These are phyloP conservation scores for Arvicanthis niloticus DNA, from an alignment of 2,113 vertebrate genomes.

Conservation along the genomic window DNA sequence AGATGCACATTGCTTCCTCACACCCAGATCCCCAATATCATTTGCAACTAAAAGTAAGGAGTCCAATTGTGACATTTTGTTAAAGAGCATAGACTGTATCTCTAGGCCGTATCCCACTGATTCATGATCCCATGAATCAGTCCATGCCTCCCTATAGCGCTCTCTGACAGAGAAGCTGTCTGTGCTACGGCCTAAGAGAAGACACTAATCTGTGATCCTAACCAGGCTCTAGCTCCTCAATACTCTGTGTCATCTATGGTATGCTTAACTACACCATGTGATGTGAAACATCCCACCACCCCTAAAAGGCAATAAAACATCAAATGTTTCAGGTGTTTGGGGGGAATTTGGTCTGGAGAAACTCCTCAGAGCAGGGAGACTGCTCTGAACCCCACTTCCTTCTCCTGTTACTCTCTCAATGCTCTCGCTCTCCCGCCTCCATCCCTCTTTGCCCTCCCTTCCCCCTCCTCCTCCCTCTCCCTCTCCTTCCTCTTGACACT, in stretches of 20 bases:
- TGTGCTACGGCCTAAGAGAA: neutral
- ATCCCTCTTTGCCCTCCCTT: too few species aligned
- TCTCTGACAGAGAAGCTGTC: neutral
- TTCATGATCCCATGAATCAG: neutral
- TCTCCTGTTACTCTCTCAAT: too few species aligned
- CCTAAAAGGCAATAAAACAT: neutral
- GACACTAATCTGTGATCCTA: neutral
- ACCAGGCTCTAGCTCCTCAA: neutral
- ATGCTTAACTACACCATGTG: neutral
- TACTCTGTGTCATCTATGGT: neutral
- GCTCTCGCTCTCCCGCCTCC: neutral
- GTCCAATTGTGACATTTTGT: neutral
- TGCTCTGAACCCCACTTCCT: neutral
- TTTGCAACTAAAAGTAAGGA: neutral
- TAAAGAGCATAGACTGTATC: too few species aligned
- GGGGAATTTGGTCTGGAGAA: neutral
- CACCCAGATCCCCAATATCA: neutral
- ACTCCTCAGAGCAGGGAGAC: neutral
- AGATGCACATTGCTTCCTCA: slow-evolving; percentile 2
- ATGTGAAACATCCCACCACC: neutral
- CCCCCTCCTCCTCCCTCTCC: too few species aligned
- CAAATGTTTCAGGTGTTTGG: neutral
- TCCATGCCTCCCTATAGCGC: neutral
- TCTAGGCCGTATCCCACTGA: neutral
- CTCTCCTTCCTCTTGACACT: too few species aligned